Evolutionary conservation across 2,888 invertebrate species (phyloP).

Genomic region (Leucophora obtusa): DNA sequence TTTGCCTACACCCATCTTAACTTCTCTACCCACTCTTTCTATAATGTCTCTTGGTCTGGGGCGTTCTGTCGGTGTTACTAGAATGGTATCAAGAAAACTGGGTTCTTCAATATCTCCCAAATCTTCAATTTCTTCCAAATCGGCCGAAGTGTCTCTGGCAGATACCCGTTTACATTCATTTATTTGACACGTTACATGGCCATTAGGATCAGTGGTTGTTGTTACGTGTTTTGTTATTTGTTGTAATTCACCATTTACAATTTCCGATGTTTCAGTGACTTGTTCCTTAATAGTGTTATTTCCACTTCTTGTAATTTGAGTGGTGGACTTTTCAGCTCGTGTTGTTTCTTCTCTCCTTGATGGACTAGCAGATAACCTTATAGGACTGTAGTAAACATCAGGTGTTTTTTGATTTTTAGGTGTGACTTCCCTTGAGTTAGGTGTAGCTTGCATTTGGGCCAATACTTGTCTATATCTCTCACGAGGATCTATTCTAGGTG

Average conservation of each 20-base stretch:
- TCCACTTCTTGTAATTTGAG: slow-evolving; percentile 41
- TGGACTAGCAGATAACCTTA: slow-evolving; percentile 9
- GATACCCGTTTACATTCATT: slow-evolving; percentile 32
- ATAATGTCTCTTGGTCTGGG: slow-evolving; percentile 49
- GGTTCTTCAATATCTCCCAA: slow-evolving; percentile 44
- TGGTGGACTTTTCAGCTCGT: slow-evolving; percentile 29
- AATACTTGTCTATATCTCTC: slow-evolving; percentile 38
- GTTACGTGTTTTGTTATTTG: slow-evolving; percentile 19
- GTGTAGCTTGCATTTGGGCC: slow-evolving; percentile 29
- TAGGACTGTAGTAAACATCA: slow-evolving; percentile 30
- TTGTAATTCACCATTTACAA: slow-evolving; percentile 42
- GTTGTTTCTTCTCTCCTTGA: background rate
- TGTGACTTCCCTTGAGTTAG: slow-evolving; percentile 17
- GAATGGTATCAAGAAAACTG: slow-evolving; percentile 39
- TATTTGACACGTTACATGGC: slow-evolving; percentile 35
- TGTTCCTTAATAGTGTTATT: slow-evolving; percentile 33
- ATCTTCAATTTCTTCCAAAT: background rate
- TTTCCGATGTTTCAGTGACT: slow-evolving; percentile 42
- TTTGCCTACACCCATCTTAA: slow-evolving; percentile 3
- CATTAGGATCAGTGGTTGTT: slow-evolving; percentile 38
- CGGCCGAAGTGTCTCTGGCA: slow-evolving; percentile 20
- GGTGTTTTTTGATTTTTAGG: slow-evolving; percentile 21
- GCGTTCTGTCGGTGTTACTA: slow-evolving; percentile 34
- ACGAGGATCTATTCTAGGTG: slow-evolving; percentile 15
- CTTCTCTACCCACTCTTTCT: slow-evolving; percentile 25